Evolutionary conservation across 2,797 vertebrate genomes (phyloP).

Genomic region (Capromys pilorides): DNA sequence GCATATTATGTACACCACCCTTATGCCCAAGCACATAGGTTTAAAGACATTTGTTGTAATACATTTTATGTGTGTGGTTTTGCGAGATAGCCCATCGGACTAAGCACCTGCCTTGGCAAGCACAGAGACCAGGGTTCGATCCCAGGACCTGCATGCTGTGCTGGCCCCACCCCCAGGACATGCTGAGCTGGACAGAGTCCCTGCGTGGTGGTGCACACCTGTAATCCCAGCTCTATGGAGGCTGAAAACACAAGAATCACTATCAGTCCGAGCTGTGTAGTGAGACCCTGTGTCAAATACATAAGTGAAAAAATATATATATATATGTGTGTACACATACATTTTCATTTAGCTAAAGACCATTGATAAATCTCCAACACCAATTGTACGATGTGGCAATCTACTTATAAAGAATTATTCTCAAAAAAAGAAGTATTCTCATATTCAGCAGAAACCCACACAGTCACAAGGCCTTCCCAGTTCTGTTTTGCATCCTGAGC

Average conservation of each 20-base stretch:
- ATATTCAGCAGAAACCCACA: neutral
- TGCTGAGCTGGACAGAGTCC: too few relatives aligned
- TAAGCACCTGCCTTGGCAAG: too few relatives aligned
- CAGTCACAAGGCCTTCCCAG: slow-evolving; percentile 70
- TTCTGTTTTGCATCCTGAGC: slow-evolving; percentile 77
- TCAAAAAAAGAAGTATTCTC: neutral
- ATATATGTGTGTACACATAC: neutral
- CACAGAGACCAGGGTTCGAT: too few relatives aligned
- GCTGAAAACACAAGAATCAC: too few relatives aligned
- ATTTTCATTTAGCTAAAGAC: neutral
- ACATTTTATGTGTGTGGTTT: neutral
- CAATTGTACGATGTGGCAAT: neutral
- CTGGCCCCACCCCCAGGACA: too few relatives aligned
- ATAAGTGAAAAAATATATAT: neutral
- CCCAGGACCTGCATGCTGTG: too few relatives aligned
- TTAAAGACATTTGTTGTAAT: neutral
- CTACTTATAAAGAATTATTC: neutral
- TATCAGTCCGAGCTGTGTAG: too few relatives aligned
- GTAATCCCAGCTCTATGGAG: too few relatives aligned
- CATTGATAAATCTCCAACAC: neutral
- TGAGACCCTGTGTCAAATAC: too few relatives aligned
- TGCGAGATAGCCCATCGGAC: too few relatives aligned
- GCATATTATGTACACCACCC: neutral
- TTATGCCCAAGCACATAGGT: neutral
- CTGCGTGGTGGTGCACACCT: too few relatives aligned